phyloP scores from a whole-genome alignment of 2,113 vertebrate genomes.

The Crypturellus undulatus region DNA sequence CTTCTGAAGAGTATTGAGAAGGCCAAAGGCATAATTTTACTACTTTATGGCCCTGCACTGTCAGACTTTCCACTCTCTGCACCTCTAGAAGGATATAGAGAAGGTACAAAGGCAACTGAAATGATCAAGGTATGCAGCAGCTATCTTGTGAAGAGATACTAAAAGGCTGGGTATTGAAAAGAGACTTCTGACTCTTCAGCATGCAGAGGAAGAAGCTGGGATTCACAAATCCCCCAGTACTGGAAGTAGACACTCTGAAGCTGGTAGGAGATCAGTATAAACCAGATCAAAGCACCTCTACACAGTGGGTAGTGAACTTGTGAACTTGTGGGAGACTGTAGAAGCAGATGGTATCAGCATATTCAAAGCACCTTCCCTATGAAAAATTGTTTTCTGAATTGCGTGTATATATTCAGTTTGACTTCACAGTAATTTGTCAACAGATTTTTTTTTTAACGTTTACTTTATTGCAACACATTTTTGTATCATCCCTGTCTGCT shows the following conservation, averaged over 20 bases:
- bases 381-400: not conserved
- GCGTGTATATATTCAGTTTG: not conserved
- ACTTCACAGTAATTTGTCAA: not conserved
- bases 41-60: not conserved
- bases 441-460: not conserved
- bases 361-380: not conserved
- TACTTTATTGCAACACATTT: not conserved
- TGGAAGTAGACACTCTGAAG: fast-evolving
- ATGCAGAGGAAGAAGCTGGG: not conserved
- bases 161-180: not conserved
- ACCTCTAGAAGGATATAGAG: not conserved
- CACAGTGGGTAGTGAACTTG: not conserved
- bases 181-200: not conserved
- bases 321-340: not conserved
- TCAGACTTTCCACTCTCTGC: not conserved
- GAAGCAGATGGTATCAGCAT: not conserved
- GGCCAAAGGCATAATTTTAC: not conserved
- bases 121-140: not conserved
- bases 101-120: not conserved
- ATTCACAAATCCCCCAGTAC: not conserved
- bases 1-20: not conserved
- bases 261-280: not conserved
- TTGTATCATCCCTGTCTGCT: not conserved
- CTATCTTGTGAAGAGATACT: not conserved
- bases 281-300: not conserved